Evolutionary conservation across 1,140 invertebrate species (phyloP).

Genomic region (Aricia agestis): DNA sequence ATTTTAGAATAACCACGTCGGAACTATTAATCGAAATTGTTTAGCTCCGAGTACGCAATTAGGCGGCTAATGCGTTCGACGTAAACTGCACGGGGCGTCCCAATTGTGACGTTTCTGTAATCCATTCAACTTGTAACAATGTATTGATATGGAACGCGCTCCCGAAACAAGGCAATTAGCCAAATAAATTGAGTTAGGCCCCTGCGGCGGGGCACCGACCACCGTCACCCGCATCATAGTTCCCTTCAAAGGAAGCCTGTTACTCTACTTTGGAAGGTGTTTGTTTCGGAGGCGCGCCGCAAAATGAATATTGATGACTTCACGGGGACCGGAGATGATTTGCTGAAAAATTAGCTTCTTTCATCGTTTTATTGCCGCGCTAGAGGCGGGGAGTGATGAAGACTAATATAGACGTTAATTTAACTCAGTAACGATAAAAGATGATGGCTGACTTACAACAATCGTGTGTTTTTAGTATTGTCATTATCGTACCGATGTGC

Average conservation of each 20-base stretch:
- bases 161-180: constrained; percentile 69
- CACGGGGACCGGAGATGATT: constrained; percentile 71
- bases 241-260: constrained; percentile 61
- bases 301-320: constrained; percentile 76
- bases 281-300: constrained; percentile 69
- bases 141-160: constrained; percentile 47
- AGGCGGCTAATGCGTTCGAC: not conserved
- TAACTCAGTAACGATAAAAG: constrained; percentile 61
- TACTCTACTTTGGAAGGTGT: constrained; percentile 62
- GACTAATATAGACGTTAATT: constrained; percentile 72
- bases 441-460: constrained; percentile 39
- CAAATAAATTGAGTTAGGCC: constrained; percentile 70
- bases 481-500: not conserved
- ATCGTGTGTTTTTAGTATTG: constrained; percentile 12
- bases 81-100: not conserved
- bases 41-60: not conserved
- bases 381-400: constrained; percentile 53
- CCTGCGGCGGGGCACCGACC: constrained; percentile 34
- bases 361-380: constrained; percentile 66
- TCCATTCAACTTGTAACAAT: constrained; percentile 49
- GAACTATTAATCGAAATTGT: not conserved
- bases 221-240: constrained; percentile 53
- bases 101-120: constrained; percentile 40
- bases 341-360: constrained; percentile 72
- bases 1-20: not conserved